Evolutionary conservation across 2,888 invertebrate genomes (phyloP).

Genomic region (Rhagium mordax): DNA sequence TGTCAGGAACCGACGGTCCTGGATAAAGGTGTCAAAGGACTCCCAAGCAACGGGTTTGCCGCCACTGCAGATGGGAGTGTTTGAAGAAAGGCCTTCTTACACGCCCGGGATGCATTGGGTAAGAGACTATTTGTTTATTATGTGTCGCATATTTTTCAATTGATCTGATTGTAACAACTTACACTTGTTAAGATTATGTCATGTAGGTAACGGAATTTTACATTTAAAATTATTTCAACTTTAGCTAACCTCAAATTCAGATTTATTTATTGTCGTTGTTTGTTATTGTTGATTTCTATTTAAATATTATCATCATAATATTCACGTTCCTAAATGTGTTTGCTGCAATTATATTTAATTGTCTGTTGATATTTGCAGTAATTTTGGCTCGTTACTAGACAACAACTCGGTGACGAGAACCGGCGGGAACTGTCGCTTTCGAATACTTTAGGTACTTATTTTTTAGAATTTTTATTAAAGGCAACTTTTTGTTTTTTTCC

Average conservation of each 20-base stretch:
- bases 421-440: background rate
- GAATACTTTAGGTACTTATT: no score
- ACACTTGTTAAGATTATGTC: no score
- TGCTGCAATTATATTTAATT: background rate
- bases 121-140: conserved; percentile 66
- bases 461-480: no score
- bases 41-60: conserved; percentile 63
- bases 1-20: conserved; percentile 65
- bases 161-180: no score
- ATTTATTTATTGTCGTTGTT: no score
- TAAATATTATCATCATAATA: no score
- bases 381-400: background rate
- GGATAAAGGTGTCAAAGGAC: conserved; percentile 56
- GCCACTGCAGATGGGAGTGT: conserved; percentile 91
- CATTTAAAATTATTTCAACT: no score
- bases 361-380: background rate
- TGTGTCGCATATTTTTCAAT: no score
- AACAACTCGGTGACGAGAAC: background rate
- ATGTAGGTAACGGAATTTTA: no score
- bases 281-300: no score
- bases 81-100: conserved; percentile 84
- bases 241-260: no score
- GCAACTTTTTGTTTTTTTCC: no score
- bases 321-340: background rate
- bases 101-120: conserved; percentile 95